Base-by-base conservation (phyloP, 2,113 vertebrate species). In the Uria lomvia region DNA sequence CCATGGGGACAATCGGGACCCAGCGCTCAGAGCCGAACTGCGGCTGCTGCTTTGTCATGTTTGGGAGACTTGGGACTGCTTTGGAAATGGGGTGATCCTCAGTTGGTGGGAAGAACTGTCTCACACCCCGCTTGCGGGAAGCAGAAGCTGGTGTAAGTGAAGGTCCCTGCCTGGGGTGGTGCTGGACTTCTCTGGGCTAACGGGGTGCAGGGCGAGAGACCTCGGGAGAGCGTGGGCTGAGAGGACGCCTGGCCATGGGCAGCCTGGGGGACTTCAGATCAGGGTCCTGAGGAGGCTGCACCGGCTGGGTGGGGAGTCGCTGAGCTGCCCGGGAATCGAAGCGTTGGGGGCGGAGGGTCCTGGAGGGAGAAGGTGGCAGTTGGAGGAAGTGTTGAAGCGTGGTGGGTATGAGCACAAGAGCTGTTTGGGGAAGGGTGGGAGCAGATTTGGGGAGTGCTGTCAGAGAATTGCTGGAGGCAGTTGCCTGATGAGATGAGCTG, bases 61-160 rank as follows among this genome's bases (percentile, higher is more conserved):
- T 15, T 4, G 11, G 50, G 4, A 36, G 27, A 30, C 19, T 83
- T 24, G 19, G 15, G 62, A 14, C 42, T 34, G 32, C 72, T 36
- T 12, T 34, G 62, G 67, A 26, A n/a, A 5, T 3, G 2, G 67
- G 56, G 24, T 42, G 58, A 24, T 59, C 18, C 38, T 18, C 24
- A 2, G 29, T 0, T 58, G 68, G 67, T 72, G 52, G 60, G 47
- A n/a, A 34, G 34, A 68, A 13, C 47, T 9, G 21, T n/a, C 55
- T 74, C 11, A 2, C 6, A 3, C 8, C 30, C 0, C 0, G 36
- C 45, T 40, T 24, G 32, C 6, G 12, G 36, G 58, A 59, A 8
- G 3, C 3, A 7, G 74, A 7, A 32, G 47, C 23, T 66, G 78
- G 53, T 53, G 2, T 22, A 20, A 27, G 42, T 2, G 67, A 8